These are phyloP conservation scores for Theropithecus gelada DNA, from an alignment of 2,113 vertebrate genomes.

Conservation along the genomic window DNA sequence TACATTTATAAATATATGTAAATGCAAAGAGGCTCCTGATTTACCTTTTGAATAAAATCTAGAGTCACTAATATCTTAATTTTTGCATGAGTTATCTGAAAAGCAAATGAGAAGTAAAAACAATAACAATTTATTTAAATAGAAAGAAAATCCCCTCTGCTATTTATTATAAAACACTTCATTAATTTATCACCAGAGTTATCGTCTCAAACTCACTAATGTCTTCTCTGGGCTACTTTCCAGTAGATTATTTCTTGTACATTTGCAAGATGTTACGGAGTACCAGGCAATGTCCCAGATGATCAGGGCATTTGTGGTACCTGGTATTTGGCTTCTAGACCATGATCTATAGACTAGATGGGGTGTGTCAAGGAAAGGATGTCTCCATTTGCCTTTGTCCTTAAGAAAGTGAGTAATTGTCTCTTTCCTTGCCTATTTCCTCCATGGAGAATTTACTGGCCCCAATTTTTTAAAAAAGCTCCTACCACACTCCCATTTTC, in stretches of 20 bases:
- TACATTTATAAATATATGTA: neutral
- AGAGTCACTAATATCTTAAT: neutral
- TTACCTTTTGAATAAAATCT: neutral
- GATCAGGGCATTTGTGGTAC: neutral
- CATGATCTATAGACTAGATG: neutral
- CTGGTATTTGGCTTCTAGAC: neutral
- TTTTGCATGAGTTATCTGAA: neutral
- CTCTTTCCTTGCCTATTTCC: conserved; percentile 34
- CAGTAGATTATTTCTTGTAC: neutral
- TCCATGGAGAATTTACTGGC: conserved; percentile 78
- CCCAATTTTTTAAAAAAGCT: conserved; percentile 77
- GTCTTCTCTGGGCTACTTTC: neutral
- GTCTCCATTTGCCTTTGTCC: conserved; percentile 61
- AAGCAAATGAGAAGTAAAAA: neutral
- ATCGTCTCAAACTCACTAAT: neutral
- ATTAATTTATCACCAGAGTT: neutral
- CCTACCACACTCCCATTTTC: conserved; percentile 70
- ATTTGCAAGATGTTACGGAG: neutral
- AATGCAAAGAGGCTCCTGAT: neutral
- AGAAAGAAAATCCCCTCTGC: neutral
- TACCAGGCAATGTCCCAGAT: neutral
- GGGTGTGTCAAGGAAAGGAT: neutral
- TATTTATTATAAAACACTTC: neutral
- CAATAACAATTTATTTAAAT: neutral
- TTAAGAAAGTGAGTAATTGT: conserved; percentile 69